Percentiles rank a stretch among this genome's conserved stretches.
Evolutionary conservation across 35 echinoderm and acorn worm species (phyloP).

Genomic region (Chiridota heheva): DNA sequence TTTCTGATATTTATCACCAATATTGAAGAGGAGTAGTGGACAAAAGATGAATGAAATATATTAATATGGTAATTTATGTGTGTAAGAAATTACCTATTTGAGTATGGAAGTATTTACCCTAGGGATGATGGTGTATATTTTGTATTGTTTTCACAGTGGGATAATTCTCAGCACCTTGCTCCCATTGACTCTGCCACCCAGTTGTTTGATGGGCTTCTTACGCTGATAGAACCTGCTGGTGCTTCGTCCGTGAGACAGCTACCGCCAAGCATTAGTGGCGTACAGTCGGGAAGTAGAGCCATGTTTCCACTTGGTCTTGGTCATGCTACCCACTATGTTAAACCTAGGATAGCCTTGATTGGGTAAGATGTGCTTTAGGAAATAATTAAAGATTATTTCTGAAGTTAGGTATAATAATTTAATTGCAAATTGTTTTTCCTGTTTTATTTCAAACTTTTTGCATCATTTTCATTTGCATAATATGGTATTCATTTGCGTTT

Average conservation of each 20-base stretch:
- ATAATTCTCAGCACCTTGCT: conserved; percentile 70
- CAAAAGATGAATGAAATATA: too few relatives aligned
- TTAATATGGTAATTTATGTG: too few relatives aligned
- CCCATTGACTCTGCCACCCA: conserved; percentile 54
- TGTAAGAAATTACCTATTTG: too few relatives aligned
- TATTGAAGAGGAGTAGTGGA: not conserved
- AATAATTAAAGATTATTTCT: too few relatives aligned
- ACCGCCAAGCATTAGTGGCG: conserved; percentile 78
- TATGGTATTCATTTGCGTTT: too few relatives aligned
- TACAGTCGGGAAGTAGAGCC: conserved; percentile 77
- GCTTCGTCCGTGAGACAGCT: conserved; percentile 83
- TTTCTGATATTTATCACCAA: not conserved
- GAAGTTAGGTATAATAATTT: too few relatives aligned
- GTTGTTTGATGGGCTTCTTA: conserved; percentile 63
- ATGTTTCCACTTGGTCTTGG: conserved; percentile 85
- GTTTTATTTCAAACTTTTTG: too few relatives aligned
- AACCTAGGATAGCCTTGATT: conserved; percentile 88
- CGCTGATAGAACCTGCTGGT: conserved; percentile 62
- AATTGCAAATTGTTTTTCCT: too few relatives aligned
- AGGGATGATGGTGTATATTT: too few relatives aligned
- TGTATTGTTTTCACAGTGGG: conserved; percentile 78
- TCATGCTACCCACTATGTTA: conserved; percentile 88
- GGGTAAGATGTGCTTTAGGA: conserved; percentile 50
- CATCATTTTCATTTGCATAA: too few relatives aligned
- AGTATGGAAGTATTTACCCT: too few relatives aligned